phyloP scores from a whole-genome alignment of 92 coral and sea anemone species.

The Phenganax subtilis region DNA sequence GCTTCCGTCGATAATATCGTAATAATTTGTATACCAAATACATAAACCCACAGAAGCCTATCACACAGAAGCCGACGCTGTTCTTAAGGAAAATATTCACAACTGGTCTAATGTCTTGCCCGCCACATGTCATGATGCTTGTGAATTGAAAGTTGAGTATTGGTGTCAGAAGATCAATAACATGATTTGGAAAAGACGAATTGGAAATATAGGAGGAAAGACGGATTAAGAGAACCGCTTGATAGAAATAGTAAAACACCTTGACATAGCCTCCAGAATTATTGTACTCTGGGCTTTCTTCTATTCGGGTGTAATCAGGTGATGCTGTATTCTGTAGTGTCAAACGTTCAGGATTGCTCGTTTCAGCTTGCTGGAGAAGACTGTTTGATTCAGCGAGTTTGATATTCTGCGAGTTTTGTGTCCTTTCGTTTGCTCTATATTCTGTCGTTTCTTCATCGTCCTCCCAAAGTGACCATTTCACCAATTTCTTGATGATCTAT shows the following conservation, averaged over 20 bases:
- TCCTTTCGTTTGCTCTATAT: constrained; percentile 4
- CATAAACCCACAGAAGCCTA: background rate
- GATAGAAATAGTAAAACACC: constrained; percentile 29
- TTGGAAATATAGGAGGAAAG: constrained; percentile 1
- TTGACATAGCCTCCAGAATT: constrained; percentile 19
- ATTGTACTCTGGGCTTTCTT: constrained; percentile 7
- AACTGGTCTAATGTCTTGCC: constrained; percentile 4
- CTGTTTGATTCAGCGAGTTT: background rate
- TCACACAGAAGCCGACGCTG: constrained; percentile 8
- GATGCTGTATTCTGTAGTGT: no score
- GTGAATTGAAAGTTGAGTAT: constrained; percentile 30
- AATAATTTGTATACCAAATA: background rate
- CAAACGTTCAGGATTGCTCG: background rate
- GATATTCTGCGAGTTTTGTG: background rate
- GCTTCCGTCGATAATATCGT: background rate
- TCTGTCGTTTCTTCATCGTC: background rate
- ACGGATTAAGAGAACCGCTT: constrained; percentile 4
- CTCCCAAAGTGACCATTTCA: constrained; percentile 13
- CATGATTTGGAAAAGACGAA: background rate
- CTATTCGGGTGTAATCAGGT: constrained; percentile 24
- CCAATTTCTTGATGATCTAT: background rate
- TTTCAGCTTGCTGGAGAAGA: background rate
- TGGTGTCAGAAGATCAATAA: constrained; percentile 15
- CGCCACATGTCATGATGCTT: constrained; percentile 3
- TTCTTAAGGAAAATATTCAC: constrained; percentile 8